phyloP scores from a whole-genome alignment of 1,140 invertebrate genomes.

The Sitophilus oryzae region DNA sequence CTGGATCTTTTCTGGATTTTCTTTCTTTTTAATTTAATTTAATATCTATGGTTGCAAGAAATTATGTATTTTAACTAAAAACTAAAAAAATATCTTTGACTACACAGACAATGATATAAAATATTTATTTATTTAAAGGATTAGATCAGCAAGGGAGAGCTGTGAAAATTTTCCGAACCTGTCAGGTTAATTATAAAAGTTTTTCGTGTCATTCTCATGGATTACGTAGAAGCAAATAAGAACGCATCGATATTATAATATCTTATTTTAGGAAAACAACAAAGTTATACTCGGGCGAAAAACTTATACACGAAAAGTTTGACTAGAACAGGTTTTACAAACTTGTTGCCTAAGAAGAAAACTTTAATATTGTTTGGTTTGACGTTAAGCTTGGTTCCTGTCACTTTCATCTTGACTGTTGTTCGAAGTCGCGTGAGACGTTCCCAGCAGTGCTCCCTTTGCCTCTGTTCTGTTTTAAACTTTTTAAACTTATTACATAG shows the following conservation, averaged over 20 bases:
- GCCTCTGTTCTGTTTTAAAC: conserved; percentile 38
- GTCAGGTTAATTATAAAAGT: conserved; percentile 5
- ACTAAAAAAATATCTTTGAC: too few relatives aligned
- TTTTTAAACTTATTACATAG: conserved; percentile 41
- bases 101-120: too few relatives aligned
- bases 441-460: conserved; percentile 39
- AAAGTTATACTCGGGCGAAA: conserved; percentile 33
- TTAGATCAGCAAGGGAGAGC: too few relatives aligned
- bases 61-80: too few relatives aligned
- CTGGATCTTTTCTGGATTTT: too few relatives aligned
- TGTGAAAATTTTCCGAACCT: too few relatives aligned
- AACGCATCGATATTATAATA: conserved; percentile 45
- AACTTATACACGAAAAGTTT: conserved; percentile 44
- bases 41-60: too few relatives aligned
- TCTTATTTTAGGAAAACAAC: conserved; percentile 33
- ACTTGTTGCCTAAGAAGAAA: conserved; percentile 43
- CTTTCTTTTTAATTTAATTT: too few relatives aligned
- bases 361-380: conserved; percentile 46
- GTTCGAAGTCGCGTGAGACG: conserved; percentile 37
- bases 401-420: conserved; percentile 44
- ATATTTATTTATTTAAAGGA: too few relatives aligned
- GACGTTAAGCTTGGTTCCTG: conserved; percentile 45
- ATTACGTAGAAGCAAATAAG: conserved; percentile 29
- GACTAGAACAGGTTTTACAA: conserved; percentile 38
- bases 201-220: conserved; percentile 20